These are phyloP conservation scores for Heliconius melpomene DNA, from an alignment of 1,140 invertebrate species.

Conservation along the genomic window DNA sequence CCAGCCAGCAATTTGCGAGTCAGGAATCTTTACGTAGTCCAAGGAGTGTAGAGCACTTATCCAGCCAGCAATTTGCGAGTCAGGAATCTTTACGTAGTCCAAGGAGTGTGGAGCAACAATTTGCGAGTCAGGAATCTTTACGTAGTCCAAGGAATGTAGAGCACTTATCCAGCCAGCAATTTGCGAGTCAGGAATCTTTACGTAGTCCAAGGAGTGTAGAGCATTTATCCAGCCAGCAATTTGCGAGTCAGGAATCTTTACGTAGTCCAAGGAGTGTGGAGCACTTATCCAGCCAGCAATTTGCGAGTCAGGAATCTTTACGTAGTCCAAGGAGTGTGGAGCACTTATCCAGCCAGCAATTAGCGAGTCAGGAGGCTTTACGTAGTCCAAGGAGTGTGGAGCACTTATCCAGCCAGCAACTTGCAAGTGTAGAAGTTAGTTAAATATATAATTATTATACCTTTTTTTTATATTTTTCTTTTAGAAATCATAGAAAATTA, in stretches of 20 bases:
- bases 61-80: slow-evolving; percentile 12
- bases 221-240: neutral
- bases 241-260: neutral
- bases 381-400: slow-evolving; percentile 17
- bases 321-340: slow-evolving; percentile 17
- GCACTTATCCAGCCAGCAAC: neutral
- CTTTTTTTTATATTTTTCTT: no score
- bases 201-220: slow-evolving; percentile 16
- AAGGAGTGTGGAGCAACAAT: slow-evolving; percentile 18
- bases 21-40: slow-evolving; percentile 18
- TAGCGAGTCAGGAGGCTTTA: neutral
- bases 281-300: neutral
- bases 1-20: no score
- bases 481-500: neutral
- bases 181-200: neutral
- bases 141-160: slow-evolving; percentile 17
- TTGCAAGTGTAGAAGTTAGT: slow-evolving; percentile 6
- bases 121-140: neutral
- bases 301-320: neutral
- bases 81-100: neutral
- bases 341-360: neutral
- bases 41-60: neutral
- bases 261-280: slow-evolving; percentile 17
- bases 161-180: neutral
- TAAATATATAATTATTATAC: no score